A percentile compares a stretch with the other conserved stretches of the same genome.
Evolutionary conservation across 2,797 vertebrate genomes (phyloP).

Genomic region (Myotis planiceps): DNA sequence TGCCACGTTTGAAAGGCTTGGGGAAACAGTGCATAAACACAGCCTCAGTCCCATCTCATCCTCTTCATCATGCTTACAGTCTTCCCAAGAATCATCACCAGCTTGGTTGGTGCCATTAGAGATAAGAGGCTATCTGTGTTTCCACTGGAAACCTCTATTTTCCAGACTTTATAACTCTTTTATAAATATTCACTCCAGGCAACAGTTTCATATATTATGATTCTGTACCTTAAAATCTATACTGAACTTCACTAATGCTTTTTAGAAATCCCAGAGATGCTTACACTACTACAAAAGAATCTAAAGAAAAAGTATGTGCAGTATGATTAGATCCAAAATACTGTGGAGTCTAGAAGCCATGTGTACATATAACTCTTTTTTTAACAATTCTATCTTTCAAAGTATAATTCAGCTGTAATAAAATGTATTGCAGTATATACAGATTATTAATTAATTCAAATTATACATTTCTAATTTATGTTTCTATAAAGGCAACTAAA

Average conservation of each 20-base stretch:
- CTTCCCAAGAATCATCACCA: conserved; percentile 62
- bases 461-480: not conserved
- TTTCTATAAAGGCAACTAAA: conserved; percentile 25
- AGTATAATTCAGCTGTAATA: not conserved
- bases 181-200: conserved; percentile 64
- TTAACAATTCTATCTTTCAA: not conserved
- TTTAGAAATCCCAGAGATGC: not conserved
- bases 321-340: conserved; percentile 21
- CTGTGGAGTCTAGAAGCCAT: not conserved
- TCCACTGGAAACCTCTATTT: conserved; percentile 75
- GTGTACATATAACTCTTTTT: not conserved
- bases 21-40: conserved; percentile 25
- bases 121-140: conserved; percentile 77
- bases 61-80: conserved; percentile 70
- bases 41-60: conserved; percentile 4
- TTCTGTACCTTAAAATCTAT: not conserved
- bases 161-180: conserved; percentile 57
- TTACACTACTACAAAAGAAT: not conserved
- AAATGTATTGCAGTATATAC: not conserved
- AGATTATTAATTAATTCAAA: not conserved
- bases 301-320: conserved; percentile 32
- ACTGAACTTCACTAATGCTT: conserved; percentile 42
- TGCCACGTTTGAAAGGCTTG: not conserved
- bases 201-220: conserved; percentile 63
- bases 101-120: conserved; percentile 43